Evolutionary conservation across 1,140 invertebrate genomes (phyloP).

Genomic region (Trachymyrmex septentrionalis): DNA sequence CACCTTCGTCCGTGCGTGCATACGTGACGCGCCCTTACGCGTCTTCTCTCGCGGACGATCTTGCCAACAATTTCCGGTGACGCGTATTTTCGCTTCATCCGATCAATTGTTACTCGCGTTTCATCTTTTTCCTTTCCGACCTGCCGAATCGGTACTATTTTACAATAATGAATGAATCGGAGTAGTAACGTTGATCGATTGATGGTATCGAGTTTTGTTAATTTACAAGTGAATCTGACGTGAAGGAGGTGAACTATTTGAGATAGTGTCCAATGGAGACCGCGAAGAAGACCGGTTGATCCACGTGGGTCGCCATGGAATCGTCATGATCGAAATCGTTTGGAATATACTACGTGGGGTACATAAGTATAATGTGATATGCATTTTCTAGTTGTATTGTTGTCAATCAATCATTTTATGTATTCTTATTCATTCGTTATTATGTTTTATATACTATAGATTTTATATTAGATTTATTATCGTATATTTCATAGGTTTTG

Average conservation of each 20-base stretch:
- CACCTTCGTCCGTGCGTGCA: constrained; percentile 51
- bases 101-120: neutral
- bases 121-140: neutral
- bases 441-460: neutral
- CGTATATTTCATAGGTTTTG: neutral
- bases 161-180: neutral
- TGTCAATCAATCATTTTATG: neutral
- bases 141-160: neutral
- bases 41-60: constrained; percentile 12
- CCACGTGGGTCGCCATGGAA: neutral
- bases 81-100: neutral
- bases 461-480: constrained; percentile 9
- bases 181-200: neutral
- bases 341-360: neutral
- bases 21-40: constrained; percentile 50
- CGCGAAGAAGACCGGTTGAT: neutral
- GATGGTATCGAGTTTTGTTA: neutral
- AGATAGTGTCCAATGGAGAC: neutral
- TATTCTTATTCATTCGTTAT: neutral
- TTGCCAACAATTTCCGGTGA: neutral
- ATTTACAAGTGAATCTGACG: neutral
- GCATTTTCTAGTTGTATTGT: neutral
- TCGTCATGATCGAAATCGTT: neutral
- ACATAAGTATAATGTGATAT: constrained; percentile 18
- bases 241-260: constrained; percentile 30